phyloP scores from a whole-genome alignment of 1,140 invertebrate genomes.

The Drosophila quadrilineata region DNA sequence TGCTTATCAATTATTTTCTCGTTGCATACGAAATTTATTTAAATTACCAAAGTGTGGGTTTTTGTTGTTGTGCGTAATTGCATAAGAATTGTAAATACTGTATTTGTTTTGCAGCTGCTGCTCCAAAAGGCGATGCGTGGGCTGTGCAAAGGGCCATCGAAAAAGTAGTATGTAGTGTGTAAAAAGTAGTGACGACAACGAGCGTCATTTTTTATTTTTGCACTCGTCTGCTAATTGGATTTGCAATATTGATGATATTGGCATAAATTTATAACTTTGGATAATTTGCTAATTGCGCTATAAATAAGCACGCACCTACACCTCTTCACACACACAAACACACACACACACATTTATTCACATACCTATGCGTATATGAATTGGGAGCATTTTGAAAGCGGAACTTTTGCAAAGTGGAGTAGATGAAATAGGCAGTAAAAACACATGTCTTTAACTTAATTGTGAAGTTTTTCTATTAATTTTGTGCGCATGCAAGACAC shows the following conservation, averaged over 20 bases:
- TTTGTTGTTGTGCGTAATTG: conserved; percentile 39
- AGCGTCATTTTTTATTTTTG: conserved; percentile 28
- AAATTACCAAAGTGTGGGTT: conserved; percentile 40
- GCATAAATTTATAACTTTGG: conserved; percentile 34
- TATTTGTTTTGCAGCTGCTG: conserved; percentile 11
- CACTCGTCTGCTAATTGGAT: conserved; percentile 55
- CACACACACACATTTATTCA: not conserved
- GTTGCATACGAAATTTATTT: conserved; percentile 57
- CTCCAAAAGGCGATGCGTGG: conserved; percentile 7
- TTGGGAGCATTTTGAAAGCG: conserved; percentile 1
- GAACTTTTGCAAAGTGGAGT: conserved; percentile 2
- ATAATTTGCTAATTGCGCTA: conserved; percentile 14
- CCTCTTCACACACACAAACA: not conserved
- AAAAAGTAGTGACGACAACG: conserved; percentile 19
- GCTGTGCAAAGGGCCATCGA: not conserved
- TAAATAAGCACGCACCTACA: conserved; percentile 1
- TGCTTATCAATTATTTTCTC: conserved; percentile 70
- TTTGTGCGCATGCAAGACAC: conserved; percentile 14
- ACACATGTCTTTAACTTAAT: conserved; percentile 19
- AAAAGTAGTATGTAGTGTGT: conserved; percentile 26
- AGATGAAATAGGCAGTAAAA: conserved; percentile 1
- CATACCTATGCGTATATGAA: not conserved
- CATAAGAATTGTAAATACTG: conserved; percentile 60
- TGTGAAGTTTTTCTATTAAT: conserved; percentile 47
- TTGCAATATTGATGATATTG: conserved; percentile 45